Evolutionary conservation across 2,113 vertebrate genomes (phyloP).

Genomic region (Climacteris rufus): DNA sequence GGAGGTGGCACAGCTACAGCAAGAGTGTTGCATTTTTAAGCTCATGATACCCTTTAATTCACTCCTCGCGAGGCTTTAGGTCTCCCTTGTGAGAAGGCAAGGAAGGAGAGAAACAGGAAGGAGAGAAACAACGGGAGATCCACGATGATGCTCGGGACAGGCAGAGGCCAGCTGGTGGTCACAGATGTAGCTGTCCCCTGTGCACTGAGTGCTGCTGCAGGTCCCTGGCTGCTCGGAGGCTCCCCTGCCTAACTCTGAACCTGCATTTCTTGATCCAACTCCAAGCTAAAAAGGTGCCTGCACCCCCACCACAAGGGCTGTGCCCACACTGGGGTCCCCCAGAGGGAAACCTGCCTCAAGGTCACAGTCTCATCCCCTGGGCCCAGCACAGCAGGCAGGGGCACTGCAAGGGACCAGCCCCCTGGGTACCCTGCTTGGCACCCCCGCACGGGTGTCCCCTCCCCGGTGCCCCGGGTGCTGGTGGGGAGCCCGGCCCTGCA

Average conservation of each 20-base stretch:
- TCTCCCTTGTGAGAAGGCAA: background rate
- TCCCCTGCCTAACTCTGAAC: background rate
- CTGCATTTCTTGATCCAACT: background rate
- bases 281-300: background rate
- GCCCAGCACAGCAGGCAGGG: background rate
- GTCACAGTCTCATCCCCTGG: background rate
- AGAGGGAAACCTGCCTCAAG: constrained; percentile 12
- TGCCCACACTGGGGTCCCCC: too few species aligned
- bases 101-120: background rate
- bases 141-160: background rate
- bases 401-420: background rate
- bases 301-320: fast-evolving
- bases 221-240: background rate
- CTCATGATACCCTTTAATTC: background rate
- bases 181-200: background rate
- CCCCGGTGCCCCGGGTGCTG: background rate
- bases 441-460: fast-evolving
- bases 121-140: background rate
- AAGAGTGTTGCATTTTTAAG: background rate
- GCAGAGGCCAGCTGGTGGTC: background rate
- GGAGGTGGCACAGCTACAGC: constrained; percentile 44
- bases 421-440: background rate
- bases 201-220: background rate
- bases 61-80: background rate
- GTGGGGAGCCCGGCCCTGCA: background rate